A percentile compares a stretch with the other conserved stretches of the same genome.
Evolutionary conservation across 2,888 invertebrate genomes (phyloP).

Genomic region (Phengaris alcon): DNA sequence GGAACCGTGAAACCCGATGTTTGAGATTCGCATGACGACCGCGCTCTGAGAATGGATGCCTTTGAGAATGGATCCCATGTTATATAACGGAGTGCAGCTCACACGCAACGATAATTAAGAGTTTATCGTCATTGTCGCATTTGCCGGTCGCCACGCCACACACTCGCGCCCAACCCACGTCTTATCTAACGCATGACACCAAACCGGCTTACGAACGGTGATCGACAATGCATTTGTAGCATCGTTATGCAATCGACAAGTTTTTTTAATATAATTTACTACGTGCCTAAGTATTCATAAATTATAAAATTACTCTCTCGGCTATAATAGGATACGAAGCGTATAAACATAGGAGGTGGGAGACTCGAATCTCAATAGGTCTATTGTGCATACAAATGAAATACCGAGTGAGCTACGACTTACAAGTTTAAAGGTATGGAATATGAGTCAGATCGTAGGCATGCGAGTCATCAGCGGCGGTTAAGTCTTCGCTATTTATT

Average conservation of each 20-base stretch:
- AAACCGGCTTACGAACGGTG: conserved; percentile 52
- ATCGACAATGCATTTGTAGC: conserved; percentile 47
- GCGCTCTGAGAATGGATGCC: conserved; percentile 55
- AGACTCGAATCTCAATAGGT: conserved; percentile 11
- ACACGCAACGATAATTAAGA: conserved; percentile 65
- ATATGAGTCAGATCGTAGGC: conserved; percentile 67
- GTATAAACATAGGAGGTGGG: background rate
- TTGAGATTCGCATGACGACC: conserved; percentile 54
- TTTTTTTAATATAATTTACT: conserved; percentile 42
- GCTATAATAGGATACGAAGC: background rate
- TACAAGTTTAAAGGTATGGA: conserved; percentile 48
- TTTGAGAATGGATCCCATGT: conserved; percentile 65
- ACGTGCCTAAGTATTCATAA: background rate
- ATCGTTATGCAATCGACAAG: conserved; percentile 48
- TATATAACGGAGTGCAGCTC: conserved; percentile 66
- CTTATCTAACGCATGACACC: conserved; percentile 45
- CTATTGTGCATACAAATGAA: conserved; percentile 45
- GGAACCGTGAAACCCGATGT: conserved; percentile 56
- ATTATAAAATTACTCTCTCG: background rate
- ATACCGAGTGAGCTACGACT: conserved; percentile 58
- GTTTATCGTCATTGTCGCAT: conserved; percentile 29
- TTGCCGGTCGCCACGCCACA: conserved; percentile 25
- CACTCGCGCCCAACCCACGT: conserved; percentile 32
- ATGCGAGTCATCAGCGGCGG: conserved; percentile 52
- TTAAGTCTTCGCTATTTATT: conserved; percentile 25